Conservation (phyloP, 1,140 invertebrate genomes). For the Harlomillsia oculata region DNA sequence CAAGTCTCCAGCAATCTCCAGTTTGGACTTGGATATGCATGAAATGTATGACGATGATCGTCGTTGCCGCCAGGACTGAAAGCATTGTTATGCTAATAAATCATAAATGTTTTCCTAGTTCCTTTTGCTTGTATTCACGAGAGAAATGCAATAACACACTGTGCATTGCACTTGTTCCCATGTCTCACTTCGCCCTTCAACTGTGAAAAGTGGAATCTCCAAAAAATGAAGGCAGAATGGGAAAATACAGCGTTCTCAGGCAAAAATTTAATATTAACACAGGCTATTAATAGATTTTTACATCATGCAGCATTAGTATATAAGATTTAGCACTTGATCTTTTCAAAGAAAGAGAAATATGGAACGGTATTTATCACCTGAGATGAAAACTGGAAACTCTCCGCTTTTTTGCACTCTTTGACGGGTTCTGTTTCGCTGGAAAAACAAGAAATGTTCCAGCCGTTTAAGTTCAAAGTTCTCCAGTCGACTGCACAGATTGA, state of each 20-base stretch:
- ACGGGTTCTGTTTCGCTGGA: too few relatives aligned
- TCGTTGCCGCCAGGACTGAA: background rate
- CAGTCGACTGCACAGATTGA: too few relatives aligned
- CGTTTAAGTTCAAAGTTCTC: too few relatives aligned
- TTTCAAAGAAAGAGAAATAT: too few relatives aligned
- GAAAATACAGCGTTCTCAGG: background rate
- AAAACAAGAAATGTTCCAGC: too few relatives aligned
- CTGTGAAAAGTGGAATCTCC: background rate
- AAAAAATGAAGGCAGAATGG: background rate
- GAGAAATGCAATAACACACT: background rate
- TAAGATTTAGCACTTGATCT: too few relatives aligned
- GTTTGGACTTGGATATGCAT: background rate
- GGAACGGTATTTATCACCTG: too few relatives aligned
- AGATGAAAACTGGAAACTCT: too few relatives aligned
- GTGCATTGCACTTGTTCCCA: background rate
- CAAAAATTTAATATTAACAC: background rate
- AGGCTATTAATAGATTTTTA: constrained; percentile 11
- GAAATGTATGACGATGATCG: background rate
- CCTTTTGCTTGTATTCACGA: background rate
- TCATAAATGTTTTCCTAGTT: constrained; percentile 19
- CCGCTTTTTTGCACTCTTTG: too few relatives aligned
- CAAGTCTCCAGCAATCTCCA: background rate
- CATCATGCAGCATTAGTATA: too few relatives aligned
- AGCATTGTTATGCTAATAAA: constrained; percentile 33
- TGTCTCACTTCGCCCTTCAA: background rate